Evolutionary conservation across 2,888 invertebrate species (phyloP).

Genomic region (Phaedon cochleariae): DNA sequence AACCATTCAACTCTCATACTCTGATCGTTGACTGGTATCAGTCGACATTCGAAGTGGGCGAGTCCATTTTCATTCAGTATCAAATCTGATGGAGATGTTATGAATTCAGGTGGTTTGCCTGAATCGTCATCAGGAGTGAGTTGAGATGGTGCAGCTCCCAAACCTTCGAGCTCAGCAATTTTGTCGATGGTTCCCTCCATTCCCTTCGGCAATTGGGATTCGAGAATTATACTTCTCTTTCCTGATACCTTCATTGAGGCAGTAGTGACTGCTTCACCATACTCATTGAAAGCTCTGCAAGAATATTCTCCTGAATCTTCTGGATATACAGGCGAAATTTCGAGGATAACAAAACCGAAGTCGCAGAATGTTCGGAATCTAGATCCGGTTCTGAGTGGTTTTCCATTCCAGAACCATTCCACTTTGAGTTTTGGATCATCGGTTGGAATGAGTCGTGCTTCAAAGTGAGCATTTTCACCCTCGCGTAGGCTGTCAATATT

Average conservation of each 20-base stretch:
- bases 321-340: slow-evolving; percentile 96
- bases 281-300: slow-evolving; percentile 87
- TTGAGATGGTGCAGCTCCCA: slow-evolving; percentile 75
- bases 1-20: slow-evolving; percentile 97
- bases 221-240: slow-evolving; percentile 89
- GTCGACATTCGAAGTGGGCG: slow-evolving; percentile 91
- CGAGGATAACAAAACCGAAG: slow-evolving; percentile 96
- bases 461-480: slow-evolving; percentile 92
- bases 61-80: slow-evolving; percentile 85
- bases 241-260: slow-evolving; percentile 90
- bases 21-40: slow-evolving; percentile 89
- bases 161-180: slow-evolving; percentile 90
- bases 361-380: slow-evolving; percentile 97
- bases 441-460: slow-evolving; percentile 86
- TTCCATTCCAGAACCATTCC: slow-evolving; percentile 96
- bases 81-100: slow-evolving; percentile 86
- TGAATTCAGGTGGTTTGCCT: slow-evolving; percentile 90
- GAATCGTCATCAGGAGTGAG: slow-evolving; percentile 80
- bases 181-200: slow-evolving; percentile 95
- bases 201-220: slow-evolving; percentile 90
- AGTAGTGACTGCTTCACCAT: slow-evolving; percentile 90
- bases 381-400: slow-evolving; percentile 86
- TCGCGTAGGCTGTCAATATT: slow-evolving; percentile 88
- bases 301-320: slow-evolving; percentile 95
- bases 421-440: slow-evolving; percentile 91